phyloP scores from a whole-genome alignment of 2,113 vertebrate genomes.

The Taurulus bubalis region DNA sequence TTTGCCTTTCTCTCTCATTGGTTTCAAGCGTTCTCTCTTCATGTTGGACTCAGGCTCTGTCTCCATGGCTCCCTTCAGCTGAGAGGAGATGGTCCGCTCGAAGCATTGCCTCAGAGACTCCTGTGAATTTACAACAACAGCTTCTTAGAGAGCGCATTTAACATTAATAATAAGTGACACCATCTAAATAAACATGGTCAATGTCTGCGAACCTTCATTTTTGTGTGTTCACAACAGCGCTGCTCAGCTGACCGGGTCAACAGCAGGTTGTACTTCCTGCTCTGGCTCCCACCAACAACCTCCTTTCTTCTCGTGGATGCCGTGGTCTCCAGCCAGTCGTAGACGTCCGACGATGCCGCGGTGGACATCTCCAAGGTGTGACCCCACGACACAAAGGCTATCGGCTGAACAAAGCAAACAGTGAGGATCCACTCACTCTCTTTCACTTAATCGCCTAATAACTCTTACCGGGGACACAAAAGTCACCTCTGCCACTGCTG shows the following conservation, averaged over 20 bases:
- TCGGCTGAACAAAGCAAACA: conserved; percentile 77
- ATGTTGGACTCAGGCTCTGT: background rate
- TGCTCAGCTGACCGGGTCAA: conserved; percentile 58
- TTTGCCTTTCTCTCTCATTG: conserved; percentile 9
- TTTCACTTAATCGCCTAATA: background rate
- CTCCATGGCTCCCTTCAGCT: conserved; percentile 2
- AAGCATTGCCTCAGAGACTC: conserved; percentile 73
- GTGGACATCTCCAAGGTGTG: conserved; percentile 84
- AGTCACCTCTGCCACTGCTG: background rate
- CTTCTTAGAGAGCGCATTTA: background rate
- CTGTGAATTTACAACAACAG: conserved; percentile 26
- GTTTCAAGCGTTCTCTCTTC: background rate
- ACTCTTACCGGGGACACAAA: too few species aligned
- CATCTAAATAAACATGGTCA: background rate
- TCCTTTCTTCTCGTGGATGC: background rate
- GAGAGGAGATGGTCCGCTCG: conserved; percentile 50
- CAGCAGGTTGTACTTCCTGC: conserved; percentile 78
- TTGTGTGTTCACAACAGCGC: background rate
- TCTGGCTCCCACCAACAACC: background rate
- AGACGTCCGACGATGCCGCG: conserved; percentile 72
- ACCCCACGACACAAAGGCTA: conserved; percentile 86
- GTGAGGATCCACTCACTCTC: background rate
- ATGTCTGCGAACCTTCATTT: conserved; percentile 43
- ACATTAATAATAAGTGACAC: background rate
- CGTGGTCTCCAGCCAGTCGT: conserved; percentile 81